Conservation (phyloP, 2,113 vertebrate genomes). For the Symphodus melops region DNA sequence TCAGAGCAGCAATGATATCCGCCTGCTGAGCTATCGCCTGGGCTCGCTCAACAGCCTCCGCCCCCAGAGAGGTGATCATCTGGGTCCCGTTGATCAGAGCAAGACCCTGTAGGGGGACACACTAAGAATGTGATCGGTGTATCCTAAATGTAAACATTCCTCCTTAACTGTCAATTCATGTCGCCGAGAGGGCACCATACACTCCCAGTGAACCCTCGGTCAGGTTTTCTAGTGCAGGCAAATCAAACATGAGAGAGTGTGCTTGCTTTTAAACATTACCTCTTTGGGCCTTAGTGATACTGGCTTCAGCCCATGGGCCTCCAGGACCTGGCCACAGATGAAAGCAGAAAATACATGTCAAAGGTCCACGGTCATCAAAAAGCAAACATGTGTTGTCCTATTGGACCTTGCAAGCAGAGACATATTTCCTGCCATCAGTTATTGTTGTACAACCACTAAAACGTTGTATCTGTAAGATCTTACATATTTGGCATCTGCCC, state of each 20-base stretch:
- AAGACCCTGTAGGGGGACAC: conserved; percentile 85
- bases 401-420: conserved; percentile 23
- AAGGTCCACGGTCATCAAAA: conserved; percentile 68
- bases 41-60: conserved; percentile 95
- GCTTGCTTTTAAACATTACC: conserved; percentile 81
- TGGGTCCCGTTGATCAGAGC: conserved; percentile 98
- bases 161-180: not conserved
- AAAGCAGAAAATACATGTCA: conserved; percentile 51
- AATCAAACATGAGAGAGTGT: conserved; percentile 21
- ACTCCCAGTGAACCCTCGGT: conserved; percentile 17
- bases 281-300: conserved; percentile 95
- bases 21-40: conserved; percentile 92
- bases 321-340: conserved; percentile 86
- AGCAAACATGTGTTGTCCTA: conserved; percentile 67
- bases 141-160: not conserved
- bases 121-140: not conserved
- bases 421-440: conserved; percentile 6
- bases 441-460: conserved; percentile 22
- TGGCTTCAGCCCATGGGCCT: conserved; percentile 95
- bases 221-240: conserved; percentile 15
- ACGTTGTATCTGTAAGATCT: conserved; percentile 57
- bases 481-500: conserved; percentile 99
- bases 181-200: not conserved
- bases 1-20: conserved; percentile 95
- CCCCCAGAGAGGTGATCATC: conserved; percentile 98